phyloP scores from a whole-genome alignment of 2,113 vertebrate genomes.

The Buteo buteo region DNA sequence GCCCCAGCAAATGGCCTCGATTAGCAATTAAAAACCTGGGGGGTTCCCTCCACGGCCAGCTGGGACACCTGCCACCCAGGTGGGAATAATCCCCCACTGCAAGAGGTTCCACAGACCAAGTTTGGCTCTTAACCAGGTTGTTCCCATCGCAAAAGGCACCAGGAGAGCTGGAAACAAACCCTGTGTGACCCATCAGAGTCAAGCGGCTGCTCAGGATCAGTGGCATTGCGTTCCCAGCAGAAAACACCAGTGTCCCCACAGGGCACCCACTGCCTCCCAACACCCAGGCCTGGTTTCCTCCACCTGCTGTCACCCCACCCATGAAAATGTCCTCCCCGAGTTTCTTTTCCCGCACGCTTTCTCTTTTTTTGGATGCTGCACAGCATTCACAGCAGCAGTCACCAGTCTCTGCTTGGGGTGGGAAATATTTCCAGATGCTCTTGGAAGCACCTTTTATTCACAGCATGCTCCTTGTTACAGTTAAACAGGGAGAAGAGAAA shows the following conservation, averaged over 20 bases:
- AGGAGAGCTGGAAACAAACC: not conserved
- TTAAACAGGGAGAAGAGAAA: not conserved
- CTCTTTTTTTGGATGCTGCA: not conserved
- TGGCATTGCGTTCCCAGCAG: not conserved
- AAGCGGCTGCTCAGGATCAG: not conserved
- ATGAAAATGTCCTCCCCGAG: not conserved
- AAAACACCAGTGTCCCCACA: fast-evolving
- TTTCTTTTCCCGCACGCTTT: not conserved
- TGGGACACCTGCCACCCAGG: not conserved
- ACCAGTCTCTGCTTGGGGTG: not conserved
- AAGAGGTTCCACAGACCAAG: not conserved
- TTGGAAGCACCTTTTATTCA: conserved; percentile 43
- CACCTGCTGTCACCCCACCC: not conserved
- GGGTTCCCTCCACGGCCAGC: fast-evolving
- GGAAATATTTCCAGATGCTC: conserved; percentile 37
- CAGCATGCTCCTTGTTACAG: not conserved
- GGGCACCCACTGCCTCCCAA: not conserved
- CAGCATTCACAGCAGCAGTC: not conserved
- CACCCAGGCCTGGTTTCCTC: not conserved
- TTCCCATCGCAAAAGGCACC: not conserved
- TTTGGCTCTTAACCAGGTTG: not conserved
- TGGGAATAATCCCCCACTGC: not conserved
- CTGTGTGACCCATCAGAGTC: not conserved
- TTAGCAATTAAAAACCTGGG: not conserved
- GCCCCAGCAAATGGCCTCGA: not conserved